Conservation (phyloP, 2,113 vertebrate genomes). For the Limnothrissa miodon region DNA sequence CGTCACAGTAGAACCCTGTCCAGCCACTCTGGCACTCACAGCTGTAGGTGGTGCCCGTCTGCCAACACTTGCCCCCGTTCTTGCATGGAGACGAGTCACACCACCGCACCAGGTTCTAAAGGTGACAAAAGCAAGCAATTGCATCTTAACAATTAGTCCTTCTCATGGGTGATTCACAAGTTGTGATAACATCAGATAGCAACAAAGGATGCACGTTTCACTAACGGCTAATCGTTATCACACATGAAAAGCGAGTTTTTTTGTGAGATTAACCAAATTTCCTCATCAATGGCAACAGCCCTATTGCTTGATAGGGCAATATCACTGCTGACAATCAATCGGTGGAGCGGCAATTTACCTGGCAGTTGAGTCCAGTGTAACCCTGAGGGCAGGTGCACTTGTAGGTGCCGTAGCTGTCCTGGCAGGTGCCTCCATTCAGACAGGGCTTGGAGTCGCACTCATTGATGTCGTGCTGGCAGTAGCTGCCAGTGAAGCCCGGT, state of each 20-base stretch:
- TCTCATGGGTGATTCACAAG: neutral
- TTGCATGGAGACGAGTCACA: conserved; percentile 92
- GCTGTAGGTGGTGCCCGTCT: conserved; percentile 82
- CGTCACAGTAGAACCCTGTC: conserved; percentile 89
- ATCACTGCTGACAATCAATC: neutral
- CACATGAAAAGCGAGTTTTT: too few species aligned
- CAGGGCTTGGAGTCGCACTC: conserved; percentile 95
- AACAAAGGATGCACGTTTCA: neutral
- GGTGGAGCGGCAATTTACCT: conserved; percentile 70
- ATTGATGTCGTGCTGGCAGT: conserved; percentile 93
- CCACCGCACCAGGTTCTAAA: conserved; percentile 89
- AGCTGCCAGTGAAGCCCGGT: conserved; percentile 89
- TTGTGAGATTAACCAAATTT: too few species aligned
- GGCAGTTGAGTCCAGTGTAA: conserved; percentile 90
- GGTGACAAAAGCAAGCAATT: neutral
- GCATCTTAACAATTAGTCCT: neutral
- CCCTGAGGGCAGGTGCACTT: conserved; percentile 93
- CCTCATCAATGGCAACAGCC: too few species aligned
- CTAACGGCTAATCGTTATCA: neutral
- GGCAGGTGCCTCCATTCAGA: conserved; percentile 89
- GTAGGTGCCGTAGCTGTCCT: conserved; percentile 93
- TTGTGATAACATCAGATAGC: neutral
- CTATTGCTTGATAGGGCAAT: too few species aligned
- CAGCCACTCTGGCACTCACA: conserved; percentile 88
- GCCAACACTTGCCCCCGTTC: conserved; percentile 89